phyloP scores from a whole-genome alignment of 2,888 invertebrate species.

The Ophion slaviceki region DNA sequence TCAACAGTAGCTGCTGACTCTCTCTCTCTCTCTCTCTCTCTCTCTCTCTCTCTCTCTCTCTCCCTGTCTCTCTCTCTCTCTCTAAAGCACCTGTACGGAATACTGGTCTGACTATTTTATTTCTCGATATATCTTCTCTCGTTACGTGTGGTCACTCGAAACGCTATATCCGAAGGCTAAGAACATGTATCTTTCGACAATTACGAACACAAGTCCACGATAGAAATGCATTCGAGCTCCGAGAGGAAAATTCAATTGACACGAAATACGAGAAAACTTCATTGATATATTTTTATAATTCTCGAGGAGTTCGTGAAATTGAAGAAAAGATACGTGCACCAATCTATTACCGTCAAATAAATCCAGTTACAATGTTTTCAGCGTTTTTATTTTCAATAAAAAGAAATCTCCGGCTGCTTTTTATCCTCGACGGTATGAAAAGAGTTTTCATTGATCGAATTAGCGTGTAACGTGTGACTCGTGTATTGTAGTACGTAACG shows the following conservation, averaged over 20 bases:
- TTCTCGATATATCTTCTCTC: constrained; percentile 55
- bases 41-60: constrained; percentile 13
- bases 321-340: no score
- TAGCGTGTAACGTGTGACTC: constrained; percentile 37
- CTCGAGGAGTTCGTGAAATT: no score
- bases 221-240: not conserved
- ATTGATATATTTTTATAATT: no score
- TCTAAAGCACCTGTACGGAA: constrained; percentile 55
- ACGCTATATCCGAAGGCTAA: constrained; percentile 15
- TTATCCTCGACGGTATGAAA: not conserved
- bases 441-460: constrained; percentile 38
- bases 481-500: constrained; percentile 44
- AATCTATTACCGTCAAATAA: no score
- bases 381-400: no score
- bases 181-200: constrained; percentile 13
- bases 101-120: constrained; percentile 48
- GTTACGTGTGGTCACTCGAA: constrained; percentile 54
- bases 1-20: constrained; percentile 48
- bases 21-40: not conserved
- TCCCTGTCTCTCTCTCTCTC: constrained; percentile 33
- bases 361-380: no score
- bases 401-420: not conserved
- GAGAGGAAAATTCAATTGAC: not conserved
- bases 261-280: not conserved
- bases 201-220: not conserved